Conservation (phyloP, 2,888 invertebrate species). For the Podotricha telesiphe region DNA sequence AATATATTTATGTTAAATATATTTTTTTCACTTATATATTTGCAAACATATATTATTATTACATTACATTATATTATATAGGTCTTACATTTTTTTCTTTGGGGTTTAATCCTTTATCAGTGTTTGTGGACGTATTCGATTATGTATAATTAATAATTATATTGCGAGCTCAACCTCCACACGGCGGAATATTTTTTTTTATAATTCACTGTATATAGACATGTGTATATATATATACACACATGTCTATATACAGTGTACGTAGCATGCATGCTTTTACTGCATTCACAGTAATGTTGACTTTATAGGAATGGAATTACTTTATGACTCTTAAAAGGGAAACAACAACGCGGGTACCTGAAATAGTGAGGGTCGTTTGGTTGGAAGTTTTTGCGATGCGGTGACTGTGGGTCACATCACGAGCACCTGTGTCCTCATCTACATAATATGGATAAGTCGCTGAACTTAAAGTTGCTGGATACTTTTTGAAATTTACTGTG, state of each 20-base stretch:
- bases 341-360: slow-evolving; percentile 57
- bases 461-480: slow-evolving; percentile 65
- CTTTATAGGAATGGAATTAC: slow-evolving; percentile 16
- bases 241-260: too few relatives aligned
- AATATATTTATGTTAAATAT: neutral
- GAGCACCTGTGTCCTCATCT: slow-evolving; percentile 78
- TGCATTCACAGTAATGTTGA: slow-evolving; percentile 14
- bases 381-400: slow-evolving; percentile 75
- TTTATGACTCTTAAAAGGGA: slow-evolving; percentile 40
- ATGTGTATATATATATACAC: too few relatives aligned
- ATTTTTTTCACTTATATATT: neutral
- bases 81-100: too few relatives aligned
- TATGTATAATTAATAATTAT: too few relatives aligned
- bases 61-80: too few relatives aligned
- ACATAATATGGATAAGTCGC: slow-evolving; percentile 81
- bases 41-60: neutral
- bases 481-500: slow-evolving; percentile 50
- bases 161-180: too few relatives aligned
- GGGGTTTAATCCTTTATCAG: too few relatives aligned
- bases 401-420: slow-evolving; percentile 70
- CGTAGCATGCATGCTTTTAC: too few relatives aligned
- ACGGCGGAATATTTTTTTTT: too few relatives aligned
- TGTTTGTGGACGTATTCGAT: too few relatives aligned
- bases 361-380: slow-evolving; percentile 76
- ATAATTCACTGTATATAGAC: too few relatives aligned